Conservation (phyloP, 2,113 vertebrate genomes). For the Pseudorhombus dupliciocellatus region DNA sequence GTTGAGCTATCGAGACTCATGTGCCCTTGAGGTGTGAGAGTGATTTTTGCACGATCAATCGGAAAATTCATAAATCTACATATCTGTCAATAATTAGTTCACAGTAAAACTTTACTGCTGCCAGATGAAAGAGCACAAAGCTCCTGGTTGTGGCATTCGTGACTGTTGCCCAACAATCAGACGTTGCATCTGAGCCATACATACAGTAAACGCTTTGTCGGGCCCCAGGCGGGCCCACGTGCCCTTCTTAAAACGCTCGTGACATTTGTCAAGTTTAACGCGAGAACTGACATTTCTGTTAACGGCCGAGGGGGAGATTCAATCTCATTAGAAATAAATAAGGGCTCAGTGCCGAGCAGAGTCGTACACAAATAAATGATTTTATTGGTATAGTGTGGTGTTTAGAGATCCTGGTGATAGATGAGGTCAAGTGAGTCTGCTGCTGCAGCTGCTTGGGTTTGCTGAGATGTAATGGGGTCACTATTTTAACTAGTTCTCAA, state of each 20-base stretch:
- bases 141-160: neutral
- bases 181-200: neutral
- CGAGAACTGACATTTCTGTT: slow-evolving; percentile 61
- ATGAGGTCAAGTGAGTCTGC: neutral
- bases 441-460: neutral
- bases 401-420: neutral
- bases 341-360: neutral
- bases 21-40: too few relatives aligned
- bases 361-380: neutral
- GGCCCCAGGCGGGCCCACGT: neutral
- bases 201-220: neutral
- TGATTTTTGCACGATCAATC: neutral
- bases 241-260: slow-evolving; percentile 38
- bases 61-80: slow-evolving; percentile 6
- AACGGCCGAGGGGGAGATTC: neutral
- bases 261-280: slow-evolving; percentile 51
- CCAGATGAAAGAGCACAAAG: neutral
- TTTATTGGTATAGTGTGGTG: too few relatives aligned
- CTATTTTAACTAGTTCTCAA: too few relatives aligned
- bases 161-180: neutral
- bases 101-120: neutral
- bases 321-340: slow-evolving; percentile 9
- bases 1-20: too few relatives aligned
- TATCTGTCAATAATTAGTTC: slow-evolving; percentile 18
- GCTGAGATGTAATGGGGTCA: too few relatives aligned